These are phyloP conservation scores for Ptychodera flava DNA, from an alignment of 35 echinoderm and acorn worm species.

Conservation along the genomic window DNA sequence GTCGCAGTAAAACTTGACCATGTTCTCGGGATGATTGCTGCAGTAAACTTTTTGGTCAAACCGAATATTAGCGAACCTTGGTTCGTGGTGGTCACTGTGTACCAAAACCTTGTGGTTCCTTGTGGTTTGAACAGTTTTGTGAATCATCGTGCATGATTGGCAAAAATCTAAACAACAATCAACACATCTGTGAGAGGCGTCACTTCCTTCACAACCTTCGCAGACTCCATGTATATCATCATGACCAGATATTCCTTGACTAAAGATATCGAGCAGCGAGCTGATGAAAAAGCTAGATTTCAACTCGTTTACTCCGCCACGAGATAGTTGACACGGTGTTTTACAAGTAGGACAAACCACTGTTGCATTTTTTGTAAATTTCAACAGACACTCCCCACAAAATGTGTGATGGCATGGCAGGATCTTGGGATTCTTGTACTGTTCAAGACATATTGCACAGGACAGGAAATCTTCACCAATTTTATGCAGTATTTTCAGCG, in stretches of 20 bases:
- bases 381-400: conserved; percentile 78
- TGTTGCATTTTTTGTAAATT: conserved; percentile 81
- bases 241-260: conserved; percentile 49
- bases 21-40: conserved; percentile 51
- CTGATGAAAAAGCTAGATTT: conserved; percentile 92
- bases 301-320: conserved; percentile 41
- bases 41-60: conserved; percentile 20
- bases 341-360: conserved; percentile 80
- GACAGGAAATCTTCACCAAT: conserved; percentile 81
- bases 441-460: no score
- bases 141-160: conserved; percentile 65
- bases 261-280: conserved; percentile 88
- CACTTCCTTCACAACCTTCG: conserved; percentile 72
- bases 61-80: neutral
- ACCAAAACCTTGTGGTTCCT: conserved; percentile 58
- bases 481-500: no score
- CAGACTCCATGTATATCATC: conserved; percentile 44
- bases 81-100: conserved; percentile 56
- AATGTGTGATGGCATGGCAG: no score
- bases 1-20: conserved; percentile 80
- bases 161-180: conserved; percentile 76
- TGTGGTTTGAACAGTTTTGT: conserved; percentile 62
- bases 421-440: no score
- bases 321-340: conserved; percentile 50
- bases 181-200: conserved; percentile 67